Conservation (phyloP, 1,140 invertebrate species). For the Bombus pyrosoma region DNA sequence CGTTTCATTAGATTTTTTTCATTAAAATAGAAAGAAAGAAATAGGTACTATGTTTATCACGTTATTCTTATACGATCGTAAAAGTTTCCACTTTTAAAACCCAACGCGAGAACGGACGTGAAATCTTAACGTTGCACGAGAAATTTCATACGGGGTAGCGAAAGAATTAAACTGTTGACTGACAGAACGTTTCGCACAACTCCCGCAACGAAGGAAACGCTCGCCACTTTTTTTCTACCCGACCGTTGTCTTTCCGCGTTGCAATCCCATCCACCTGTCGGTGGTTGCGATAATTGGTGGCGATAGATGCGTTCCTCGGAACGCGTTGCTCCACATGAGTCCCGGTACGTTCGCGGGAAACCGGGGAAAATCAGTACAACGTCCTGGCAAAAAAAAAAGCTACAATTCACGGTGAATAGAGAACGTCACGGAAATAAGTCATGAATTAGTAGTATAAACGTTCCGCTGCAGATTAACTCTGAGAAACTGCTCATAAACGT, state of each 20-base stretch:
- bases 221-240: neutral
- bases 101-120: too few relatives aligned
- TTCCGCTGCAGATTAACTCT: neutral
- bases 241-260: constrained; percentile 45
- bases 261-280: constrained; percentile 56
- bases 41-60: too few relatives aligned
- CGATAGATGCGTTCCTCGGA: constrained; percentile 43
- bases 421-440: neutral
- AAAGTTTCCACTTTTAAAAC: too few relatives aligned
- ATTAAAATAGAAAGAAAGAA: neutral
- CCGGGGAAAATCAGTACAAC: constrained; percentile 39
- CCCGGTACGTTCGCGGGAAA: constrained; percentile 15
- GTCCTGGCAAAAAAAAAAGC: constrained; percentile 5
- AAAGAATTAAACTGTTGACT: constrained; percentile 33
- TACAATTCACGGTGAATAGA: neutral
- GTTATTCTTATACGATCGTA: too few relatives aligned
- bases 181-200: constrained; percentile 19
- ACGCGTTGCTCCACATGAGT: constrained; percentile 20
- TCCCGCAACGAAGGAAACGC: constrained; percentile 43
- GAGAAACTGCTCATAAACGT: neutral
- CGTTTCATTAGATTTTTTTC: neutral
- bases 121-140: too few relatives aligned
- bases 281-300: constrained; percentile 49
- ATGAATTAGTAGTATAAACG: neutral
- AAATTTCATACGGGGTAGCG: neutral